A percentile compares a stretch with the other conserved stretches of the same genome.
Evolutionary conservation across 1,140 invertebrate genomes (phyloP).

Genomic region (Triops cancriformis): DNA sequence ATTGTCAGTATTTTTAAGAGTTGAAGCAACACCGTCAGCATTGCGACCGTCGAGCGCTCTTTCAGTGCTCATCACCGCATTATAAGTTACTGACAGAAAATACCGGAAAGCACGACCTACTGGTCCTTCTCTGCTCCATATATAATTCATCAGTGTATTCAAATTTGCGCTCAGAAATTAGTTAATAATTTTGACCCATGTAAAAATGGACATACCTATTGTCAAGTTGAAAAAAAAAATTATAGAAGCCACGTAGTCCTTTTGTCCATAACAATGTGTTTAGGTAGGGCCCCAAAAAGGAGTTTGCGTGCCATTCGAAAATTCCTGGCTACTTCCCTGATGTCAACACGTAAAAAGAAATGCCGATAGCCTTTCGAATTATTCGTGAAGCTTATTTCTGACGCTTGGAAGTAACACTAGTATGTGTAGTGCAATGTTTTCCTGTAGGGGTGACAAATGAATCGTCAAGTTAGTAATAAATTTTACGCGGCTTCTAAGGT

Average conservation of each 20-base stretch:
- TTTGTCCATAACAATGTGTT: neutral
- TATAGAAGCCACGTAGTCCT: neutral
- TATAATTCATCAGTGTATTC: constrained; percentile 27
- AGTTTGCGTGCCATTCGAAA: neutral
- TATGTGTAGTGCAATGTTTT: too few relatives aligned
- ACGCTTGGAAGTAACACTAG: too few relatives aligned
- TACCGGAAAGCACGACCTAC: constrained; percentile 34
- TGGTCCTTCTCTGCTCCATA: constrained; percentile 34
- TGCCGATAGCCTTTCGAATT: too few relatives aligned
- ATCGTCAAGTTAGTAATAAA: too few relatives aligned
- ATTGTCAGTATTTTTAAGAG: constrained; percentile 29
- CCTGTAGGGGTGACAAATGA: too few relatives aligned
- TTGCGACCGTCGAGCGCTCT: constrained; percentile 36
- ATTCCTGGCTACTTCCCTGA: too few relatives aligned
- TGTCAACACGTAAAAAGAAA: too few relatives aligned
- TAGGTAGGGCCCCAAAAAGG: neutral
- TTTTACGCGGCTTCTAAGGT: too few relatives aligned
- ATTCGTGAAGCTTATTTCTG: too few relatives aligned
- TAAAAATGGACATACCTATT: neutral
- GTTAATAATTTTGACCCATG: too few relatives aligned
- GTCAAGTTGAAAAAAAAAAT: neutral
- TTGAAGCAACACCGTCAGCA: constrained; percentile 35
- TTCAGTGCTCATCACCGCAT: constrained; percentile 32
- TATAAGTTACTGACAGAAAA: constrained; percentile 35
- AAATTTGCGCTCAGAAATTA: neutral